These are phyloP conservation scores for Dolichomitus sp. DNA, from an alignment of 2,888 invertebrate genomes.

Conservation along the genomic window DNA sequence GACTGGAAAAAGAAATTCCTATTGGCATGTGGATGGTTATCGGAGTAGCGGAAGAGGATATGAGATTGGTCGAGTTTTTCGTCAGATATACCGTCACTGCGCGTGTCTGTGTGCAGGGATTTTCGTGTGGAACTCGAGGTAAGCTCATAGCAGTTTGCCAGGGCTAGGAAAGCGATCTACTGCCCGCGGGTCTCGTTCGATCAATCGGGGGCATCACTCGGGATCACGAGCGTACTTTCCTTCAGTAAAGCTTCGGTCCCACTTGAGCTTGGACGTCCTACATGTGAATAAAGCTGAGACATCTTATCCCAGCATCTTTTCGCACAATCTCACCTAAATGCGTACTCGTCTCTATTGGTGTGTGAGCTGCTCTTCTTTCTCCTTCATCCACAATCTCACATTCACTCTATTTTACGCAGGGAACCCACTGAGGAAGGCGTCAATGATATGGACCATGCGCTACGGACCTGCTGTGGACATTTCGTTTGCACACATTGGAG, in stretches of 20 bases:
- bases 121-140: neutral
- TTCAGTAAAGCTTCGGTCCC: constrained; percentile 10
- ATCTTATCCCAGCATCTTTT: constrained; percentile 44
- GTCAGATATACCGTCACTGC: neutral
- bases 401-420: neutral
- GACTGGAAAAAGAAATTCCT: constrained; percentile 8
- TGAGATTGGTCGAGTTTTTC: neutral
- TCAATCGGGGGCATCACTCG: constrained; percentile 34
- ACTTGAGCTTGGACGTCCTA: neutral
- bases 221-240: constrained; percentile 34
- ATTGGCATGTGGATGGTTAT: constrained; percentile 5
- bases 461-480: no score
- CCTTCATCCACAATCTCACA: neutral
- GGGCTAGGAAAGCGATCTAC: neutral
- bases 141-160: neutral
- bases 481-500: no score
- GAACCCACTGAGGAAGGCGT: no score
- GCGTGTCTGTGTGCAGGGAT: neutral
- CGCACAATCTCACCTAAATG: constrained; percentile 30
- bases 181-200: constrained; percentile 23
- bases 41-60: neutral
- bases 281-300: neutral
- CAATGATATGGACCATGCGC: no score
- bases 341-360: no score
- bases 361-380: neutral